Evolutionary conservation across 2,888 invertebrate species (phyloP).

Genomic region (Tenthredo livida): DNA sequence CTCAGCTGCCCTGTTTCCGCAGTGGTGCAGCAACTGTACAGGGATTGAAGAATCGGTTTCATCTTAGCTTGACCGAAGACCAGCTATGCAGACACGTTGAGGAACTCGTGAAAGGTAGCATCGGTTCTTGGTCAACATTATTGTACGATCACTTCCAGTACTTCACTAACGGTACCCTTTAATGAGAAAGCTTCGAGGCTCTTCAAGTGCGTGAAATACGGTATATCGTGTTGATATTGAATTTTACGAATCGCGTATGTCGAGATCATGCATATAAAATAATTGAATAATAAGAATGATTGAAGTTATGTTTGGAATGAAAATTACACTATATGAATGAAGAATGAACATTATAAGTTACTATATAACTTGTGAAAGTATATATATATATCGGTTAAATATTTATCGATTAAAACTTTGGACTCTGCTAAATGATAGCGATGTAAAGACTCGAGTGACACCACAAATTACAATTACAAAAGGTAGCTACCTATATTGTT

Average conservation of each 20-base stretch:
- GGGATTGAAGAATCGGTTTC: conserved; percentile 96
- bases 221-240: conserved; percentile 35
- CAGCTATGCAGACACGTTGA: conserved; percentile 96
- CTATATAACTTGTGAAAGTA: background rate
- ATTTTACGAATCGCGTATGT: conserved; percentile 55
- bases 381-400: background rate
- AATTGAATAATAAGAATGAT: background rate
- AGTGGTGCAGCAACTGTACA: conserved; percentile 95
- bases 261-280: background rate
- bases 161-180: conserved; percentile 97
- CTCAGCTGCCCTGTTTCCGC: conserved; percentile 97
- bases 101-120: conserved; percentile 95
- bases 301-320: background rate
- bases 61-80: conserved; percentile 95
- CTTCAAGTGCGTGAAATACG: conserved; percentile 53
- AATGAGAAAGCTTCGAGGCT: conserved; percentile 71
- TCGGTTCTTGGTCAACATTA: conserved; percentile 97
- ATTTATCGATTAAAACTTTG: background rate
- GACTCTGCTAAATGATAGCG: background rate
- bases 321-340: background rate
- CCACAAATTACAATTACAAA: conserved; percentile 67
- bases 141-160: conserved; percentile 99
- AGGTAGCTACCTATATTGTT: conserved; percentile 41
- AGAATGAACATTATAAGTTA: background rate
- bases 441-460: conserved; percentile 45